Conservation (phyloP, 2,113 vertebrate genomes). For the Apaloderma vittatum region DNA sequence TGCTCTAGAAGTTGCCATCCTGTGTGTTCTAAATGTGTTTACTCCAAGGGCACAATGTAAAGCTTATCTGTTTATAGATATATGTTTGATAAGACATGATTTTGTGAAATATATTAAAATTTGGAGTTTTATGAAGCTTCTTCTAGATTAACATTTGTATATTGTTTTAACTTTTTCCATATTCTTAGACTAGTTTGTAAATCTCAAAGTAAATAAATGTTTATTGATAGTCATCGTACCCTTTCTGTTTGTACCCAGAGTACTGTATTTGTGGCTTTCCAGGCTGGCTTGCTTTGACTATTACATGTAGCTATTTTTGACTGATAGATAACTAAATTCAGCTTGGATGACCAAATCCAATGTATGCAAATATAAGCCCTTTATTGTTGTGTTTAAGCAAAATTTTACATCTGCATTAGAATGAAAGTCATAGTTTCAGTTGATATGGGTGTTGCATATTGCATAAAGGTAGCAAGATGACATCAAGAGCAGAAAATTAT, state of each 20-base stretch:
- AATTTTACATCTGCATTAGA: conserved; percentile 69
- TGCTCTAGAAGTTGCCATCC: not conserved
- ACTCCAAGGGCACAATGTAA: not conserved
- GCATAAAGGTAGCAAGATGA: conserved; percentile 69
- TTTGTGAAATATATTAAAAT: not conserved
- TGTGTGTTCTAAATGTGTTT: accelerated
- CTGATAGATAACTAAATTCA: conserved; percentile 52
- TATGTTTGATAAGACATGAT: not conserved
- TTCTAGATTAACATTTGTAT: not conserved
- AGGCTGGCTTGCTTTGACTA: not conserved
- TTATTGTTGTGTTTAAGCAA: conserved; percentile 71
- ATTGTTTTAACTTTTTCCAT: not conserved
- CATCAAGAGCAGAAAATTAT: conserved; percentile 52
- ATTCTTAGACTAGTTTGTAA: not conserved
- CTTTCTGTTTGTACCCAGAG: not conserved
- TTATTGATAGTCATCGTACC: not conserved
- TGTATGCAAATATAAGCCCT: conserved; percentile 35
- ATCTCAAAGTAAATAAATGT: not conserved
- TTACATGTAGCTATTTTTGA: conserved; percentile 32
- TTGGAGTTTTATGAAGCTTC: not conserved
- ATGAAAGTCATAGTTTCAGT: conserved; percentile 66
- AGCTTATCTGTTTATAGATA: not conserved
- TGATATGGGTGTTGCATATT: conserved; percentile 50
- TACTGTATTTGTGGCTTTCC: not conserved
- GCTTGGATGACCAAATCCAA: conserved; percentile 35